Evolutionary conservation across 2,113 vertebrate species (phyloP).

Genomic region (Toxotes jaculatrix): DNA sequence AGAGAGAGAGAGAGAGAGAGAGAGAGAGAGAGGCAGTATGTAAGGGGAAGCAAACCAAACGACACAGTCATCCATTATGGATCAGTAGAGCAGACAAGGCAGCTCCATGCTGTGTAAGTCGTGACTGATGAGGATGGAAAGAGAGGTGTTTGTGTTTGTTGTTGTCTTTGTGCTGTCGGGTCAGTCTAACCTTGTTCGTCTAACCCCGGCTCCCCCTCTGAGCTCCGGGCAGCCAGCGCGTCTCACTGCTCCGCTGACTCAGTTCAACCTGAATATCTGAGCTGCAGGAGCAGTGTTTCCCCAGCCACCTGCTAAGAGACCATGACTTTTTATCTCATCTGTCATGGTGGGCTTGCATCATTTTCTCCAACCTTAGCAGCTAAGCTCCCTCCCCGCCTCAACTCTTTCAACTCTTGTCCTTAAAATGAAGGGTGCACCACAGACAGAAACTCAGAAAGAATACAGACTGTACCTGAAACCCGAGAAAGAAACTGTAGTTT

Average conservation of each 20-base stretch:
- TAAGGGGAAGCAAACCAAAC: conserved; percentile 48
- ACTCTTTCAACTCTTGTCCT: conserved; percentile 11
- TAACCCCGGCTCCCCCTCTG: conserved; percentile 21
- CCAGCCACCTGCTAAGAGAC: conserved; percentile 47
- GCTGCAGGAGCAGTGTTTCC: conserved; percentile 40
- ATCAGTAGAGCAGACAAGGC: conserved; percentile 57
- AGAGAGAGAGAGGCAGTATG: background rate
- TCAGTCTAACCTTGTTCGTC: conserved; percentile 48
- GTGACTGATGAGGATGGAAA: conserved; percentile 57
- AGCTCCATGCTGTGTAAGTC: conserved; percentile 32
- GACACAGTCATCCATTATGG: conserved; percentile 66
- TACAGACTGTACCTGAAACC: background rate
- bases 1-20: background rate
- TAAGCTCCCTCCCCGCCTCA: background rate
- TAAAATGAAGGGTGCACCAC: conserved; percentile 5
- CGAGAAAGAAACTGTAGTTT: background rate
- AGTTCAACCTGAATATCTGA: conserved; percentile 39
- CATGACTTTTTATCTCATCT: conserved; percentile 35
- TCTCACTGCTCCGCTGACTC: conserved; percentile 39
- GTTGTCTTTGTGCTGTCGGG: conserved; percentile 31
- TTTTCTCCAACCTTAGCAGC: conserved; percentile 51
- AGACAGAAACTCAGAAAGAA: background rate
- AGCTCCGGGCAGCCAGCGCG: background rate
- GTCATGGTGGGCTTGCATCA: conserved; percentile 38
- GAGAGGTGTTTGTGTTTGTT: conserved; percentile 51